Evolutionary conservation across 2,797 vertebrate species (phyloP).

Genomic region (Molossus alvarezi): DNA sequence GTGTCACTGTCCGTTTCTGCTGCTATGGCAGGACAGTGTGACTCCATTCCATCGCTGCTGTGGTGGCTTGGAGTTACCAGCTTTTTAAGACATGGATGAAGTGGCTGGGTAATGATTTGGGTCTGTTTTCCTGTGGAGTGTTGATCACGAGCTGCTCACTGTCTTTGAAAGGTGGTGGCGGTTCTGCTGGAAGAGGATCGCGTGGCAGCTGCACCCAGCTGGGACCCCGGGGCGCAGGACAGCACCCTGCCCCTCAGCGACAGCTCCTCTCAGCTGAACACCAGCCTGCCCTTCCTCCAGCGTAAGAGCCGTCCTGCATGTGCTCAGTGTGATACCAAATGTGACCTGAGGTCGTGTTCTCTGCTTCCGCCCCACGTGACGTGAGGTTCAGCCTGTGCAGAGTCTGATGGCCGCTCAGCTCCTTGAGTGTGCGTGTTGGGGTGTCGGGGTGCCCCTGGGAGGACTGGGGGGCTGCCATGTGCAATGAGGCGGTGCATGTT

Average conservation of each 20-base stretch:
- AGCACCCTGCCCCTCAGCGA: constrained; percentile 93
- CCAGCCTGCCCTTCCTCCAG: constrained; percentile 94
- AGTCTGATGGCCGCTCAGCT: no score
- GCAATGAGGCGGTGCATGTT: no score
- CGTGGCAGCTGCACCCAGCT: constrained; percentile 90
- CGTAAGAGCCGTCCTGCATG: constrained; percentile 88
- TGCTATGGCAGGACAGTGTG: neutral
- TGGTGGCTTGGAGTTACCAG: neutral
- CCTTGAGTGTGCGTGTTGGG: no score
- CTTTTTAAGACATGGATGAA: neutral
- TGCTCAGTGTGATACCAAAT: fast-evolving
- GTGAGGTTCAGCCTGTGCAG: no score
- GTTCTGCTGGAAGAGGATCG: constrained; percentile 96
- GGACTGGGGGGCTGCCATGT: no score
- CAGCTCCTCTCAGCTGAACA: constrained; percentile 94
- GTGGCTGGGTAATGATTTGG: no score
- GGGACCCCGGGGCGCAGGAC: constrained; percentile 89
- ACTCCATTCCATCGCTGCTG: fast-evolving
- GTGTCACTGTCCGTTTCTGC: neutral
- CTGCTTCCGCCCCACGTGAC: neutral
- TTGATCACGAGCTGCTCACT: constrained; percentile 33
- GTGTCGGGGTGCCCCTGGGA: no score
- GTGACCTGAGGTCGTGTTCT: neutral
- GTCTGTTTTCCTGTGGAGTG: neutral
- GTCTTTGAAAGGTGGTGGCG: constrained; percentile 94